Base-by-base conservation (phyloP, 2,113 vertebrate genomes). In the Vidua macroura region DNA sequence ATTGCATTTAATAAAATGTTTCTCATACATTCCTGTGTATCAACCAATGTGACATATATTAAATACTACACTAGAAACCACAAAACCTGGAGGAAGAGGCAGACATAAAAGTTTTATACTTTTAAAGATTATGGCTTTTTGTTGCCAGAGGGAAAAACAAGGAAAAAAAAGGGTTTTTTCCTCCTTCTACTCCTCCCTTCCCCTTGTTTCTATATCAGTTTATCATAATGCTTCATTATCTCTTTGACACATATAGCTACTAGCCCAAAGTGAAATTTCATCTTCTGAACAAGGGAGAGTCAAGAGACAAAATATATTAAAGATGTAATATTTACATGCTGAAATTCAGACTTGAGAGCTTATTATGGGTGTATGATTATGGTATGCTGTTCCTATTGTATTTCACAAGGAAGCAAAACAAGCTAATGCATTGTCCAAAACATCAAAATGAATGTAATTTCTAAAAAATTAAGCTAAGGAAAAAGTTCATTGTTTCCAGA, bases 391-490 rank as follows among this genome's bases (percentile, higher is more conserved):
- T 96, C 80, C 83, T 88, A 86, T 27, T 93, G 77, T 93, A 88
- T 70, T 96, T 94, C 56, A 88, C 46, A 68, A 95, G 83, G 92
- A 95, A 96, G 80, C 90, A 93, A 96, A 96, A 96, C 62, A 96
- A 95, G 84, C 68, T 83, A 88, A 81, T 63, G 69, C 75, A 87
- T 83, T 93, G 88, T 91, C 37, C 63, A 73, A 79, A 92, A 77
- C 68, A 87, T 86, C 83, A 93, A 93, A 93, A 92, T 63, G 48
- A 86, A 75, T 63, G 51, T 44, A 72, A 92, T 75, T 91, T 63
- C 63, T 89, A 33, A 82, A 87, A 95, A 92, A 78, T 78, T 24
- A 89, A 24, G 43, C 74, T 81, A 93, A 78, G 88, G 70, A 95
- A 76, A 73, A 88, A 91, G 83, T 85, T 92, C 30, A 94, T 91